These are phyloP conservation scores for Drosophila insularis DNA, from an alignment of 1,140 invertebrate species.

Conservation along the genomic window DNA sequence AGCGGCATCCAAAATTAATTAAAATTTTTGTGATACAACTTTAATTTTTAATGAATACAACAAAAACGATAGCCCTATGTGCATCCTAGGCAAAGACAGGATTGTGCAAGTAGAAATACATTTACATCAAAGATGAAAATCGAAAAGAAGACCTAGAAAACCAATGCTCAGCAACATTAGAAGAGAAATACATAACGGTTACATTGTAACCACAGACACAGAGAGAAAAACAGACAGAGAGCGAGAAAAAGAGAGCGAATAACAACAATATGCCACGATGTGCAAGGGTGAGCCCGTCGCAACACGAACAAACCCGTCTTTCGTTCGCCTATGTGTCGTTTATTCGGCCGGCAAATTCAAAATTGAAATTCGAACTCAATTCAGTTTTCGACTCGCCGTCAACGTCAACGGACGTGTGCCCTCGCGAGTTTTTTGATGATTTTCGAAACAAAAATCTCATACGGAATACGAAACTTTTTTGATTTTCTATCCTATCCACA, in stretches of 20 bases:
- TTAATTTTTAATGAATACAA: no score
- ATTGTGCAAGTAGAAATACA: not conserved
- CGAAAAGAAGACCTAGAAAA: not conserved
- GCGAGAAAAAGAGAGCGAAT: not conserved
- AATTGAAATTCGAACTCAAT: slow-evolving; percentile 57
- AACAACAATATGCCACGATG: not conserved
- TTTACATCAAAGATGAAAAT: not conserved
- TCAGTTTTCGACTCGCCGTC: slow-evolving; percentile 72
- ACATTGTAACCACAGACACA: not conserved
- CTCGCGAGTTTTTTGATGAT: slow-evolving; percentile 47
- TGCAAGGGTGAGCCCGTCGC: not conserved
- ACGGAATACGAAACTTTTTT: slow-evolving; percentile 65
- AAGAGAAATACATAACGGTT: not conserved
- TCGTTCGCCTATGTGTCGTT: not conserved
- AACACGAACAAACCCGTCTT: not conserved
- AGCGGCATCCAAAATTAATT: no score
- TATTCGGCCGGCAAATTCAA: not conserved
- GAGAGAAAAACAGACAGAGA: not conserved
- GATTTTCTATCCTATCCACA: not conserved
- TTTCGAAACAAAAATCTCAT: slow-evolving; percentile 34
- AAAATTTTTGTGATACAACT: no score
- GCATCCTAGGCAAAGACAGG: not conserved
- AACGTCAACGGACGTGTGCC: slow-evolving; percentile 62
- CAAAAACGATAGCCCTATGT: no score
- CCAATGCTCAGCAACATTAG: not conserved